These are phyloP conservation scores for Carterocephalus palaemon DNA, from an alignment of 2,888 invertebrate genomes.

Conservation along the genomic window DNA sequence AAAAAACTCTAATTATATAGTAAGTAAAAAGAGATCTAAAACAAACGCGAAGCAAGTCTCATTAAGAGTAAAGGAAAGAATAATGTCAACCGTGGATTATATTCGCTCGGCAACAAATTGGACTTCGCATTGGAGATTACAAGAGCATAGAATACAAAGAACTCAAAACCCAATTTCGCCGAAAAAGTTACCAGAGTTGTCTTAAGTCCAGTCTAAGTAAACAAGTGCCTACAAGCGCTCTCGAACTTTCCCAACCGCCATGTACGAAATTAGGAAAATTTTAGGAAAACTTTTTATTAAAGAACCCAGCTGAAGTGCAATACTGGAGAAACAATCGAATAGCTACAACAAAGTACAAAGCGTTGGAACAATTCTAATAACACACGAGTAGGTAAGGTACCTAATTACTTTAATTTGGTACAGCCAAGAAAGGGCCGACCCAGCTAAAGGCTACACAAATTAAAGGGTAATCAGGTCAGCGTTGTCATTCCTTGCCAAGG, in stretches of 20 bases:
- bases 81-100: constrained; percentile 10
- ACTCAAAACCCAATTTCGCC: constrained; percentile 12
- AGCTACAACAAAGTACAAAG: no score
- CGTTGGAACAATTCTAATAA: constrained; percentile 30
- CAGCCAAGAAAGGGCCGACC: constrained; percentile 31
- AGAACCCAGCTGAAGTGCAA: constrained; percentile 32
- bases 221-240: constrained; percentile 6
- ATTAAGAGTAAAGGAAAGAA: constrained; percentile 18
- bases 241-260: constrained; percentile 12
- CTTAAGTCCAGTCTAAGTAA: constrained; percentile 17
- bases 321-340: constrained; percentile 47
- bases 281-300: constrained; percentile 18
- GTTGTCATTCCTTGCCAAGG: constrained; percentile 38
- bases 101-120: constrained; percentile 14
- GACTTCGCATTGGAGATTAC: constrained; percentile 13
- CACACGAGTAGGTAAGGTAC: constrained; percentile 33
- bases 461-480: constrained; percentile 37
- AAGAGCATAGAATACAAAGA: constrained; percentile 11
- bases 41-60: constrained; percentile 3
- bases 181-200: constrained; percentile 5
- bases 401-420: constrained; percentile 35
- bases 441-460: constrained; percentile 31
- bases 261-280: constrained; percentile 20
- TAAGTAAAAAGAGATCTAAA: no score
- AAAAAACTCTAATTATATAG: no score